Conservation (phyloP, 2,797 vertebrate genomes). For the Lindbergichthys nudifrons region DNA sequence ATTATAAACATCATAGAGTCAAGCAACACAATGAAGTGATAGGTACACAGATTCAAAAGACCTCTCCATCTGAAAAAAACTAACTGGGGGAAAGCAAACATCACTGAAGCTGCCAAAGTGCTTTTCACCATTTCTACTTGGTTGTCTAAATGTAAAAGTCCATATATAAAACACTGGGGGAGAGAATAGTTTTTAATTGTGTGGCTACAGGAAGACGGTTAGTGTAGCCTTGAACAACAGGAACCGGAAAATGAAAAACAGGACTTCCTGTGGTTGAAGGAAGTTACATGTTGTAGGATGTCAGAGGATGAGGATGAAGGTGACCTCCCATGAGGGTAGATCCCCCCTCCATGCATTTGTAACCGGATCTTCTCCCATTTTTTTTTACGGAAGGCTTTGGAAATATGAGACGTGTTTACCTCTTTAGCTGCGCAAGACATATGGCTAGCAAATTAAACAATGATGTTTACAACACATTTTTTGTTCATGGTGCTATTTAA, state of each 20-base stretch:
- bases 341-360: constrained; percentile 39
- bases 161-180: constrained; percentile 58
- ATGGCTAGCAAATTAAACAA: constrained; percentile 51
- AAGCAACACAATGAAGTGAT: constrained; percentile 73
- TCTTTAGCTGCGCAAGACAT: constrained; percentile 44
- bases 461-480: constrained; percentile 42
- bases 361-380: constrained; percentile 55
- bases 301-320: constrained; percentile 62
- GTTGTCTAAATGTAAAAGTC: constrained; percentile 64
- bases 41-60: constrained; percentile 66
- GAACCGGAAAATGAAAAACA: constrained; percentile 77
- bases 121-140: constrained; percentile 83
- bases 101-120: constrained; percentile 87
- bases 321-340: constrained; percentile 59
- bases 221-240: constrained; percentile 78
- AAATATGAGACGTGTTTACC: constrained; percentile 50
- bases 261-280: constrained; percentile 79
- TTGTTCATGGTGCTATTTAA: constrained; percentile 63
- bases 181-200: constrained; percentile 45
- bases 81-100: constrained; percentile 64
- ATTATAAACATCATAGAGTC: constrained; percentile 70
- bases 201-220: constrained; percentile 67
- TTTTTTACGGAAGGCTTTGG: constrained; percentile 29
- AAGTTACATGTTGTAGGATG: constrained; percentile 67
- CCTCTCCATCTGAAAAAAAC: constrained; percentile 59